phyloP scores from a whole-genome alignment of 2,113 vertebrate species.

The Echinops telfairi region DNA sequence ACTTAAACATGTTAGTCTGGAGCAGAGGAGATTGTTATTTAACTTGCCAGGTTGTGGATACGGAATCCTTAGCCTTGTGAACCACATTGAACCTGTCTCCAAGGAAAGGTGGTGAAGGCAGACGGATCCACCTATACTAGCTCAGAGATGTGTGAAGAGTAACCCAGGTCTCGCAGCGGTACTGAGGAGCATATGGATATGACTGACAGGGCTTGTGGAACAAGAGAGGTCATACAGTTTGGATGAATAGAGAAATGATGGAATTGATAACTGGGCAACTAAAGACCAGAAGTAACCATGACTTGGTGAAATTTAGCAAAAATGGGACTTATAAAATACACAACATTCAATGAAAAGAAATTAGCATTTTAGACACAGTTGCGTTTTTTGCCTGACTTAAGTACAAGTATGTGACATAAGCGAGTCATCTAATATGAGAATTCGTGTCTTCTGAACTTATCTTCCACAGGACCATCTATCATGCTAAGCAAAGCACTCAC shows the following conservation, averaged over 20 bases:
- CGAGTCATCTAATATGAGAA: background rate
- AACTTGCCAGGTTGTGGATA: background rate
- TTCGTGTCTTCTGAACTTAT: background rate
- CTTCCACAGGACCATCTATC: background rate
- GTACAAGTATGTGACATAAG: no score
- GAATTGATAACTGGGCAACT: background rate
- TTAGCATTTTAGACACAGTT: no score
- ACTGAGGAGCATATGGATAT: background rate
- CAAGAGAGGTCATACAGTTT: fast-evolving
- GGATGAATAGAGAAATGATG: background rate
- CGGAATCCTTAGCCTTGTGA: no score
- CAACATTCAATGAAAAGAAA: no score
- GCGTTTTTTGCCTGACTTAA: no score
- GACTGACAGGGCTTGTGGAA: background rate
- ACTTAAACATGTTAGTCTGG: background rate
- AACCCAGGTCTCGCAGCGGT: background rate
- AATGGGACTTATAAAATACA: no score
- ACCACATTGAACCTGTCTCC: background rate
- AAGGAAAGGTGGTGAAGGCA: background rate
- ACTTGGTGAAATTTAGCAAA: background rate
- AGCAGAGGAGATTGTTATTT: background rate
- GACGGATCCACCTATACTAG: fast-evolving
- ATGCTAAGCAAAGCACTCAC: background rate
- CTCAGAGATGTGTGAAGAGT: background rate
- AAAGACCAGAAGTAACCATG: background rate